phyloP scores from a whole-genome alignment of 2,113 vertebrate genomes.

The Zapornia atra region DNA sequence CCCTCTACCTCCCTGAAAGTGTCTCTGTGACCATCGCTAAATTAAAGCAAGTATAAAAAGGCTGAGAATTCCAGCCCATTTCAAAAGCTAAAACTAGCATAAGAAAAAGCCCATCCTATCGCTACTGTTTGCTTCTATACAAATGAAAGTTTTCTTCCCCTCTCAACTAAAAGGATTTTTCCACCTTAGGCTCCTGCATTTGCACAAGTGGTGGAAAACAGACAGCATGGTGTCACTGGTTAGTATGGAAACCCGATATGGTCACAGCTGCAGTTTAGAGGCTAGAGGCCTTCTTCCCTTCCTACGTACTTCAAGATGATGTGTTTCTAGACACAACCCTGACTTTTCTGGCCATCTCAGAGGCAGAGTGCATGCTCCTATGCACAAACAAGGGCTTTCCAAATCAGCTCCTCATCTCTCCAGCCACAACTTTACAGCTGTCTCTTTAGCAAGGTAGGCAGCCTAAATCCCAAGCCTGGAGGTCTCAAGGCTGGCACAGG shows the following conservation, averaged over 20 bases:
- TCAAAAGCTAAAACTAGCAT: background rate
- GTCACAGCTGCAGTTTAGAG: background rate
- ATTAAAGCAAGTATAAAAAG: constrained; percentile 18
- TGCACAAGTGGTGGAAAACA: background rate
- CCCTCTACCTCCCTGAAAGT: background rate
- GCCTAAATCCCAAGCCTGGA: background rate
- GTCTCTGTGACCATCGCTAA: constrained; percentile 6
- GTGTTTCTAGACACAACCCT: background rate
- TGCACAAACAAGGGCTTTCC: background rate
- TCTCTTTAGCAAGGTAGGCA: rapidly evolving
- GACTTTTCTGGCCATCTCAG: background rate
- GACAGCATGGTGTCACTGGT: rapidly evolving
- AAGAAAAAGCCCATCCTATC: background rate
- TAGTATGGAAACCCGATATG: background rate
- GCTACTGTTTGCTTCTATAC: background rate
- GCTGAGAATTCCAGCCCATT: background rate
- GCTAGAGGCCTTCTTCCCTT: background rate
- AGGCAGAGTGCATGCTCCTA: background rate
- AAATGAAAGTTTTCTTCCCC: background rate
- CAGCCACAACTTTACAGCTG: background rate
- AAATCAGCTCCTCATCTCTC: background rate
- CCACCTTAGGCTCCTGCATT: background rate
- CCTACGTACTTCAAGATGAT: background rate
- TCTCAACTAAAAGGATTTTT: background rate
- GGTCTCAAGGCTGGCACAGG: background rate